phyloP scores from a whole-genome alignment of 2,797 vertebrate species.

The Falco columbarius region DNA sequence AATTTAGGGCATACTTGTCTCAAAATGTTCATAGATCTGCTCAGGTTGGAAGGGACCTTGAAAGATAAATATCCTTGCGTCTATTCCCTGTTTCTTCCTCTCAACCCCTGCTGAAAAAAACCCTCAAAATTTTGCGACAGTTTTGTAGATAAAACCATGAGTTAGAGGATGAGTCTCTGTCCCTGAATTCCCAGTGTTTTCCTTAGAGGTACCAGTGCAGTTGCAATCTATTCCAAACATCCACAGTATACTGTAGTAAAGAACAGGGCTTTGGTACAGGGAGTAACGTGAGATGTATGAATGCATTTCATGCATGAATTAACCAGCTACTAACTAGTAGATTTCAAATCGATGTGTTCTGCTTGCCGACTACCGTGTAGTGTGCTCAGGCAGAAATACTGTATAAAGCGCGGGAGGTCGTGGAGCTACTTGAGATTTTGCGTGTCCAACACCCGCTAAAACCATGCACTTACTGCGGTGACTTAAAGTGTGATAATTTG shows the following conservation, averaged over 20 bases:
- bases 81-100: not conserved
- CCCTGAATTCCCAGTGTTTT: not conserved
- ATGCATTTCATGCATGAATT: slow-evolving; percentile 16
- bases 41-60: not conserved
- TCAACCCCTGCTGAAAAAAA: not conserved
- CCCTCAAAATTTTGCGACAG: rapidly evolving
- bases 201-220: not conserved
- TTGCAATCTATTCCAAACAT: not conserved
- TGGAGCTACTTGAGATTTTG: not conserved
- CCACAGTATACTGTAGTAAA: not conserved
- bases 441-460: not conserved
- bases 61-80: not conserved
- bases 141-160: not conserved
- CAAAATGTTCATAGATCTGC: not conserved
- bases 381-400: not conserved
- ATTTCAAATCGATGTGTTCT: not conserved
- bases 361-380: not conserved
- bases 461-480: not conserved
- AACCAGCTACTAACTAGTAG: slow-evolving; percentile 15
- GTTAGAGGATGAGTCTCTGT: not conserved
- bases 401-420: not conserved
- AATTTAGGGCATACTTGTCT: slow-evolving; percentile 12
- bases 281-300: not conserved
- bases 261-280: not conserved
- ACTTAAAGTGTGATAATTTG: not conserved